Base-by-base conservation (phyloP, 92 coral and sea anemone species). In the Epizoanthus scotinus region DNA sequence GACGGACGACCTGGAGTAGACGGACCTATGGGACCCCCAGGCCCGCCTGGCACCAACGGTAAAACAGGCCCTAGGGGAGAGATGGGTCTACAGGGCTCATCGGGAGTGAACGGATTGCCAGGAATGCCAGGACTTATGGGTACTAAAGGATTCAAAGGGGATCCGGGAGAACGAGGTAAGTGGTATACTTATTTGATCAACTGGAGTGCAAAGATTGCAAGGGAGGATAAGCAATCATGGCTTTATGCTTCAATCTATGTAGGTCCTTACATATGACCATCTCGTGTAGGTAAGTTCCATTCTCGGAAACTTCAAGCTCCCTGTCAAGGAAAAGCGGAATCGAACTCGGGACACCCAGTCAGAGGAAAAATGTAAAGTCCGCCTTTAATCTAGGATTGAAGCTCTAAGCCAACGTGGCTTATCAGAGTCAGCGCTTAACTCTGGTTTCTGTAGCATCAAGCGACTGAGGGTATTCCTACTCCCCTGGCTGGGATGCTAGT, bases 101-200 rank as follows among this genome's bases (percentile, higher is more conserved):
- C 80, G 1, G 80, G 80, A 31, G 55, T 74, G 5, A 74, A 74
- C 53, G 80, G 80, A 4, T 66, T 74, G 17, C 80, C 80, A 10
- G 80, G 80, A 1, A 57, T 74, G 80, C 80, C 80, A 9, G 80
- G 80, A 0, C 67, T 36, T 74, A 44, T 44, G 55, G 80, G 80
- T 12, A 3, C 6, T 1, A 74, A 74, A 57, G 80, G 80, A 13
- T 2, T 31, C 17, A 74, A 74, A 58, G 80, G 80, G 2, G 80
- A 74, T 31, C 80, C 80, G 31, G 80, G 80, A 7, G 67, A 74
- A n/a, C 80, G 67, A 74, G 80, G 80, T 74, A 21, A 9, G 59
- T 69, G 73, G 19, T 13, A 0, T n/a, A 17, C 54, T 70, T 12
- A 38, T 10, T 62, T 62, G 13, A 1, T 62, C 67, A 8, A 67